A percentile compares a stretch with the other conserved stretches of the same genome.
Conservation (phyloP, 1,140 invertebrate genomes). For the Battus philenor region DNA sequence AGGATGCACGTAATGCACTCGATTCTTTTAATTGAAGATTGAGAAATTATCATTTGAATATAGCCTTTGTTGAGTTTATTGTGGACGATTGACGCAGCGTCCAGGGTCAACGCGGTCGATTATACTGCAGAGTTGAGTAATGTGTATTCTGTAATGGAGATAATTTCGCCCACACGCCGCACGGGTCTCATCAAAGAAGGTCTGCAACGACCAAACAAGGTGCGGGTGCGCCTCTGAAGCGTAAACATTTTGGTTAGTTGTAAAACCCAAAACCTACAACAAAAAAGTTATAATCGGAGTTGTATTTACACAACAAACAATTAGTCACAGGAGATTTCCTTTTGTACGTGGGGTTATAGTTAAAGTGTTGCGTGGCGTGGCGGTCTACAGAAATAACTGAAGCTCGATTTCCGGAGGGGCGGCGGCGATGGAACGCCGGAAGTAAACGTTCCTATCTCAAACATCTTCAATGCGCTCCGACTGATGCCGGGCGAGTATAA, state of each 20-base stretch:
- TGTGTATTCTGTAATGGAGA: too few relatives aligned
- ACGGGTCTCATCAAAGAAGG: slow-evolving; percentile 6
- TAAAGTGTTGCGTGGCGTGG: slow-evolving; percentile 12
- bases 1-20: too few relatives aligned
- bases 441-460: slow-evolving; percentile 10
- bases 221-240: slow-evolving; percentile 4
- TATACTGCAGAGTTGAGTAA: slow-evolving; percentile 3
- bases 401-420: slow-evolving; percentile 14
- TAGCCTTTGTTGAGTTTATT: too few relatives aligned
- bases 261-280: slow-evolving; percentile 10
- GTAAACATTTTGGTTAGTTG: slow-evolving; percentile 13
- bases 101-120: background rate
- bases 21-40: too few relatives aligned
- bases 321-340: slow-evolving; percentile 7
- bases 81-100: background rate
- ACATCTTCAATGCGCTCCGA: slow-evolving; percentile 5
- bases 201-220: slow-evolving; percentile 7
- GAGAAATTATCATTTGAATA: too few relatives aligned
- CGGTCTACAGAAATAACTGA: slow-evolving; percentile 14
- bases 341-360: slow-evolving; percentile 8
- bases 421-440: slow-evolving; percentile 10
- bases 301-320: slow-evolving; percentile 13
- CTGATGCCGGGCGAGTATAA: slow-evolving; percentile 1
- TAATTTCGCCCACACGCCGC: background rate
- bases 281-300: slow-evolving; percentile 12